Evolutionary conservation across 2,113 vertebrate species (phyloP).

Genomic region (Pelecanus crispus): DNA sequence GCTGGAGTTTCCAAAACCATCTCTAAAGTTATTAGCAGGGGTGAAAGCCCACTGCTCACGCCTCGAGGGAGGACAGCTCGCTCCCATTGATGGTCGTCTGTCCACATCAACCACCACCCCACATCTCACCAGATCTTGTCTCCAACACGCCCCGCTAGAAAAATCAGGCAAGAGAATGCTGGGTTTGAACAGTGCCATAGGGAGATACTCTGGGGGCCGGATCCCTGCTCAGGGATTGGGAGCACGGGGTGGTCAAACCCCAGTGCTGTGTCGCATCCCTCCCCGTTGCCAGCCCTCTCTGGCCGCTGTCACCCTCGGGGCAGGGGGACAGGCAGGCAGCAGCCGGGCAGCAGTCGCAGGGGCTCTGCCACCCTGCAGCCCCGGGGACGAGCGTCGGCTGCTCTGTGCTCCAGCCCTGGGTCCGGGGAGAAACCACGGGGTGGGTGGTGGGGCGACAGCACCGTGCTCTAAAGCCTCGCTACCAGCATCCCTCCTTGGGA

Average conservation of each 20-base stretch:
- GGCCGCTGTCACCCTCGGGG: not conserved
- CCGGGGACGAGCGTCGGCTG: rapidly evolving
- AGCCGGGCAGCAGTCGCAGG: not conserved
- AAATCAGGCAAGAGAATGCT: not conserved
- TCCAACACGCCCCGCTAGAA: not conserved
- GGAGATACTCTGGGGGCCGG: not conserved
- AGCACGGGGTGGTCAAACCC: rapidly evolving
- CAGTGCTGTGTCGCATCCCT: not conserved
- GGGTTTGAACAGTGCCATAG: not conserved
- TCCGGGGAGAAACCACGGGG: not conserved
- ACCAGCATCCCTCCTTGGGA: not conserved
- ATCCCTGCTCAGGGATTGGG: not conserved
- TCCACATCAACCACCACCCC: not conserved
- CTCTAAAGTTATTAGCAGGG: not conserved
- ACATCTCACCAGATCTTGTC: not conserved
- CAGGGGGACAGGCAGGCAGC: not conserved
- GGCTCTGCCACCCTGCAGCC: not conserved
- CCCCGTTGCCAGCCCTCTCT: not conserved
- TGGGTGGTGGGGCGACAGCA: rapidly evolving
- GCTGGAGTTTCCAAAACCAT: not conserved
- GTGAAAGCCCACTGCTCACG: not conserved
- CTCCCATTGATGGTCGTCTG: not conserved
- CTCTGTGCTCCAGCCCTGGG: not conserved
- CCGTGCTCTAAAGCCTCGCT: not conserved
- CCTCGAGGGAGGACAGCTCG: rapidly evolving